Base-by-base conservation (phyloP, 2,797 vertebrate genomes). In the Luscinia megarhynchos region DNA sequence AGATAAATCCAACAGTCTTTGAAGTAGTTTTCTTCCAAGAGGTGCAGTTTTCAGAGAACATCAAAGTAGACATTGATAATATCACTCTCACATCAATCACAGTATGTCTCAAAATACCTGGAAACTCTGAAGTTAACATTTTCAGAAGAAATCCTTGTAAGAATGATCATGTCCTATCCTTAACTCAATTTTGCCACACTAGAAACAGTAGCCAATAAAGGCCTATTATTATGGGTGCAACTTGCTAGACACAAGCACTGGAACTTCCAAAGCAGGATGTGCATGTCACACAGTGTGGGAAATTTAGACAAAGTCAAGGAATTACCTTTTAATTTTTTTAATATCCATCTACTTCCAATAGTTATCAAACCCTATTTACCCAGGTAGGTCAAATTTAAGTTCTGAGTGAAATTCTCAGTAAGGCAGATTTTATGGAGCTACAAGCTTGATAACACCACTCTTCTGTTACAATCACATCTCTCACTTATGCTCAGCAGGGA, bases 401-500 rank as follows among this genome's bases (percentile, higher is more conserved):
- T 46, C 61, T 18, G 41, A 57, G 48, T 46, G 67, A 46, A 77
- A 17, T 41, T 64, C 20, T 72, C 36, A 34, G 36, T 58, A 68
- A 79, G 36, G 38, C 62, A 73, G 36, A 58, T 75, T 77, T 77
- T 6, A 80, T 32, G 54, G 27, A 85, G 59, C 36, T 68, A 29
- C 23, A 75, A 79, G n/a, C 32, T n/a, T 14, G 61, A 83, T 83
- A 83, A 66, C 72, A 78, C 54, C 17, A 24, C 26, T 62, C 69
- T 41, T 58, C 62, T 38, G 23, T 45, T 66, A 80, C 64, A 92
- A 73, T 22, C 38, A 4, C 72, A 76, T 70, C 76, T 80, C 87
- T 69, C 83, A 53, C 66, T 84, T 84, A 57, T 30, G 68, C 82
- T 78, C 93, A 91, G 89, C 91, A 89, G 90, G 90, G 59, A 78